Evolutionary conservation across 2,113 vertebrate genomes (phyloP).

Genomic region (Coryphaenoides rupestris): DNA sequence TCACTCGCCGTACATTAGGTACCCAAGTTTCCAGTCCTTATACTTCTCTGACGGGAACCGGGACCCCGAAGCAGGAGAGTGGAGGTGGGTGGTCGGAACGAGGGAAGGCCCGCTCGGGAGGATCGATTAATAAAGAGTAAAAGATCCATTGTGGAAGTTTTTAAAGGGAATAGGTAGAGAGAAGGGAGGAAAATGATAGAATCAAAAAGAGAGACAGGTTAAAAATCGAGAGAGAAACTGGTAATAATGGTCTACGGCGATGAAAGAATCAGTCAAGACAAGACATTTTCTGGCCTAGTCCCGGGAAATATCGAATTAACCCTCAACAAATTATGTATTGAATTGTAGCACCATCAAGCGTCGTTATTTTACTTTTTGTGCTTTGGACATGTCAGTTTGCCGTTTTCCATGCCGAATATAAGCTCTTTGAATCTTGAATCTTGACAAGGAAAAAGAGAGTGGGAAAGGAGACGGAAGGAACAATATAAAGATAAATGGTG

Average conservation of each 20-base stretch:
- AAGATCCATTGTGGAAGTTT: background rate
- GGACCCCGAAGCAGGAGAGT: background rate
- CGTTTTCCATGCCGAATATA: no score
- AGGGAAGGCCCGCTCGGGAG: background rate
- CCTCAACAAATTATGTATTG: no score
- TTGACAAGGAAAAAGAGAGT: no score
- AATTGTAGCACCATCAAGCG: no score
- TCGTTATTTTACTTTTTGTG: no score
- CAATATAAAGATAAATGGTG: no score
- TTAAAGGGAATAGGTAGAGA: constrained; percentile 5
- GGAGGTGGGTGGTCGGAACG: background rate
- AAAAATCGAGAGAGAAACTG: background rate
- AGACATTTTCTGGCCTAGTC: background rate
- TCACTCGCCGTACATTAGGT: constrained; percentile 81
- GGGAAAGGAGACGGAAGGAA: no score
- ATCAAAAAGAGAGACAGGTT: constrained; percentile 14
- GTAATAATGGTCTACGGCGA: background rate
- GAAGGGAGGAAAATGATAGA: constrained; percentile 19
- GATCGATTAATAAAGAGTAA: constrained; percentile 2
- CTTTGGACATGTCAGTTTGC: no score
- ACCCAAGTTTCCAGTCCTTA: constrained; percentile 84
- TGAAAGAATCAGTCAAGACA: constrained; percentile 10
- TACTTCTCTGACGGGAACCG: constrained; percentile 77
- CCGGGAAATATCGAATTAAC: background rate
- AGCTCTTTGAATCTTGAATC: no score